Evolutionary conservation across 1,140 invertebrate species (phyloP), one percentile per base, ranked within the genome.

Genomic region (Gryon sp.): DNA sequence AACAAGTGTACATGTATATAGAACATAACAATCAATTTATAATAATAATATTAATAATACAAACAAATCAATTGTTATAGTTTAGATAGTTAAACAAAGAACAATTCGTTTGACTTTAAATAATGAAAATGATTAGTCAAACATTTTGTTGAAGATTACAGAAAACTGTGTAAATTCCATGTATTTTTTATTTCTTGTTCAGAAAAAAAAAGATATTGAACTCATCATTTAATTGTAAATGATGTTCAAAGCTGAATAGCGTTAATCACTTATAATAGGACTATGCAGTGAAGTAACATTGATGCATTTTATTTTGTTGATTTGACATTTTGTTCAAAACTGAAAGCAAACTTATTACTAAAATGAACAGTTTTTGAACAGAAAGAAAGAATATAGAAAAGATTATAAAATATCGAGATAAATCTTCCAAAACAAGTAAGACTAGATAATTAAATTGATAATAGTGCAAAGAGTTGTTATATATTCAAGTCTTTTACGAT

Each of bases 1-100:
- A 30, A 24, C 18, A 8, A 18, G 26, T 50, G 20, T 62, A 46
- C 7, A 22, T 63, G 32, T 65, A 74, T 9, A 65, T 65, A 59
- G 43, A 28, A 34, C 18, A 12, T 50, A 59, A 59, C 36, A 59
- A 63, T 50, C 52, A 50, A 63, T 63, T 73, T 73, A 41, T 63
- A 63, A 73, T 28, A 2, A 34, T 5, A 12, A 2, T 24, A 24
- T n/a, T n/a, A n/a, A n/a, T n/a, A n/a, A n/a, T n/a, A n/a, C n/a
- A 38, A 34, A 52, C 12, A 43, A 69, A 48, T 68, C 24, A 69
- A 50, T 69, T 66, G 62, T 24, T 46, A 45, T 66, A 55, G 62
- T 6, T 28, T 66, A 66, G 62, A 66, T 45, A 36, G 50, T 32
- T 24, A 4, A 24, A 7, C 22, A 3, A 30, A 65, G 26, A 2